Evolutionary conservation across 2,113 vertebrate genomes (phyloP), one percentile per base, ranked within the genome.

Genomic region (Balaeniceps rex): DNA sequence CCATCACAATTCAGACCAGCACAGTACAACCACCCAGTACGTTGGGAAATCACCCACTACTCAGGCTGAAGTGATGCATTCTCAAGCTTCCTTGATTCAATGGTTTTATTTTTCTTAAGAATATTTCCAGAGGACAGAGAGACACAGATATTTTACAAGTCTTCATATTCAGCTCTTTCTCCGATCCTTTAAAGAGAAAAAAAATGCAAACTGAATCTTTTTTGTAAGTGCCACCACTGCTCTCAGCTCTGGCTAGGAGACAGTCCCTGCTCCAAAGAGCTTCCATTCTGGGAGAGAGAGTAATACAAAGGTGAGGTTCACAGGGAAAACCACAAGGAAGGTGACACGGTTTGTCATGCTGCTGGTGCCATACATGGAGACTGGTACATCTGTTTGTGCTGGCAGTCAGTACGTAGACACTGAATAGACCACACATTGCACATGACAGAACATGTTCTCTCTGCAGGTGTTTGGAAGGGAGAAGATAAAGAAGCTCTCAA

Each of bases 41-140:
- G 4, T 2, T 9, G 19, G 75, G 71, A 55, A 58, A 60, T 17
- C 76, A 26, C 29, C 58, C 47, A 21, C 28, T 36, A 6, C 58
- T 77, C 38, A 70, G 19, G 34, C 42, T 23, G 13, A 51, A 93
- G 40, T 9, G 55, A 97, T 7, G 47, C 22, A 55, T 23, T 81
- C 58, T 29, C 66, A 93, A 83, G 18, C 14, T 76, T 81, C 80
- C 70, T 94, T 64, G 33, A 82, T 64, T 94, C 74, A 93, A 88
- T 54, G 65, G 61, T 75, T 97, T 98, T 97, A 96, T 97, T 97
- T 96, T 90, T 93, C 77, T 82, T 91, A 92, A 93, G 93, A 97
- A 92, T 88, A 87, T 64, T 96, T 94, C 86, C 83, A 96, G 86
- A 97, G 91, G 88, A 97, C 96, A 90, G 94, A 95, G 91, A 86